Percentiles rank a stretch among this genome's conserved stretches.
Evolutionary conservation across 2,888 invertebrate species (phyloP).

Genomic region (Harpagoxenus sublaevis): DNA sequence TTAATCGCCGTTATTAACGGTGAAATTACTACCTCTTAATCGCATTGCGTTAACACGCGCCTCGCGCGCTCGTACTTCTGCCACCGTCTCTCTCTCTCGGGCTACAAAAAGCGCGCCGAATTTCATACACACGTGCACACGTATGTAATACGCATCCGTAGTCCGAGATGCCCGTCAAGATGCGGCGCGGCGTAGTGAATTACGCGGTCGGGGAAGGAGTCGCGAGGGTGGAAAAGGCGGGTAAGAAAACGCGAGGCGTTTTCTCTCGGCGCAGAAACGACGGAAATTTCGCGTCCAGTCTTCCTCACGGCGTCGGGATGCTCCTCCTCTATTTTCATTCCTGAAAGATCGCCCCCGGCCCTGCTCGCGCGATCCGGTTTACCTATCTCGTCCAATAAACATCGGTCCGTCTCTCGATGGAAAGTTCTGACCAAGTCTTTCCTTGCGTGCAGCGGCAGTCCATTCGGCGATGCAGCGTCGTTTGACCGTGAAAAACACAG

Average conservation of each 20-base stretch:
- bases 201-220: not conserved
- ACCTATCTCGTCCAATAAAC: slow-evolving; percentile 85
- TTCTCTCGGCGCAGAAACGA: slow-evolving; percentile 48
- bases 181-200: not conserved
- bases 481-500: slow-evolving; percentile 52
- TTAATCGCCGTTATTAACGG: slow-evolving; percentile 53
- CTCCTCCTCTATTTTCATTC: slow-evolving; percentile 83
- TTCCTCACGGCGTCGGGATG: slow-evolving; percentile 68
- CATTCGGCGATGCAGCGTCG: slow-evolving; percentile 25
- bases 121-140: not conserved
- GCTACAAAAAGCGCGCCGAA: not conserved
- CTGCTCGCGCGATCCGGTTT: slow-evolving; percentile 84
- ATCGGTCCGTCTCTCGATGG: slow-evolving; percentile 75
- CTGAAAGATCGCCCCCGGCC: slow-evolving; percentile 76
- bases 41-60: not conserved
- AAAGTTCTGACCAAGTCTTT: slow-evolving; percentile 58
- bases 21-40: slow-evolving; percentile 49
- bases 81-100: not conserved
- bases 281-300: slow-evolving; percentile 71
- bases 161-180: not conserved
- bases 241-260: slow-evolving; percentile 11
- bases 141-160: not conserved
- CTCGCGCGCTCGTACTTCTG: not conserved
- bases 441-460: slow-evolving; percentile 26
- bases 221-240: not conserved